phyloP scores from a whole-genome alignment of 2,888 invertebrate species.

The Lasioglossum lativentre region DNA sequence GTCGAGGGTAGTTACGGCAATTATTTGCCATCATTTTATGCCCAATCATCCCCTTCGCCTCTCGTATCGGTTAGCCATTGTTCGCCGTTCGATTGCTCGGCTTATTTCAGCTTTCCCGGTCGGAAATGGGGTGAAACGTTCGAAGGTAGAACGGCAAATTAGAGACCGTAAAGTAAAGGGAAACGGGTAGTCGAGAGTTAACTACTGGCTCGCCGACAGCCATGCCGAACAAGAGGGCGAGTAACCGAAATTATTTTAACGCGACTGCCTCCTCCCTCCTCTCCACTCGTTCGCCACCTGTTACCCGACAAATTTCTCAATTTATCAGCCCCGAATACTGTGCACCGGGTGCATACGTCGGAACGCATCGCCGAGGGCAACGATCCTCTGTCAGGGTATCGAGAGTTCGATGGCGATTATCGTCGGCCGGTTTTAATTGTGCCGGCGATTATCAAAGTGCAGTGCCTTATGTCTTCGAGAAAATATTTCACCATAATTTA shows the following conservation, averaged over 20 bases:
- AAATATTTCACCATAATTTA: too few species aligned
- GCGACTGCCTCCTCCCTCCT: not conserved
- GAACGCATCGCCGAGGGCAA: not conserved
- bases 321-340: not conserved
- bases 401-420: not conserved
- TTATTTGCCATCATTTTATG: not conserved
- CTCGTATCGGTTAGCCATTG: not conserved
- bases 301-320: constrained; percentile 37
- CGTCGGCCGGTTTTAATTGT: not conserved
- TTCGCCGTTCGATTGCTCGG: not conserved
- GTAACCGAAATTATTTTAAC: constrained; percentile 31
- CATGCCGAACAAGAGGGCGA: constrained; percentile 7
- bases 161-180: constrained; percentile 8
- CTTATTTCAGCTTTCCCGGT: constrained; percentile 23
- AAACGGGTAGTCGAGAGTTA: constrained; percentile 16
- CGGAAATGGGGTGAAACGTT: constrained; percentile 20
- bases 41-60: not conserved
- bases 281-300: constrained; percentile 46
- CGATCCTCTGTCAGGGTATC: not conserved
- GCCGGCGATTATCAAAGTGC: not conserved
- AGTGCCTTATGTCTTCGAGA: not conserved
- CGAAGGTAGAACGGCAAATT: constrained; percentile 48
- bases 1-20: not conserved
- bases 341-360: not conserved
- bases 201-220: constrained; percentile 13